phyloP scores from a whole-genome alignment of 2,888 invertebrate genomes.

The Bembecia ichneumoniformis region DNA sequence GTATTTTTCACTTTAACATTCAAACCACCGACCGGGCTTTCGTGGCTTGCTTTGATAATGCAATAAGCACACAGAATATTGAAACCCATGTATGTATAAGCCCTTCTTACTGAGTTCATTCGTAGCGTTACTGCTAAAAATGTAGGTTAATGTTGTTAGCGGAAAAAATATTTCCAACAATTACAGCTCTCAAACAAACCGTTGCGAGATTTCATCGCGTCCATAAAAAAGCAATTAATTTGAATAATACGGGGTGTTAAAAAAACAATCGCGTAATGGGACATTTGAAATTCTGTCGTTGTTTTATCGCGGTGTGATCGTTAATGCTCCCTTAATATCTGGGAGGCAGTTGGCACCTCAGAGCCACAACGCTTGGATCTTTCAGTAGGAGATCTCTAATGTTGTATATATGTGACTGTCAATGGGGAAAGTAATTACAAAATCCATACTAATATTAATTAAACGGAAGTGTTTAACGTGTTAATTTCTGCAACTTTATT shows the following conservation, averaged over 20 bases:
- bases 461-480: no score
- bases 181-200: conserved; percentile 9
- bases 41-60: not conserved
- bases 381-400: not conserved
- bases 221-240: conserved; percentile 61
- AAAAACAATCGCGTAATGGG: conserved; percentile 33
- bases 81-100: not conserved
- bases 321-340: conserved; percentile 52
- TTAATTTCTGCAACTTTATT: no score
- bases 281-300: conserved; percentile 50
- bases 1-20: not conserved
- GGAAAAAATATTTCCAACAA: not conserved
- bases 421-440: no score
- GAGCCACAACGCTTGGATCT: conserved; percentile 1
- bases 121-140: not conserved
- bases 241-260: conserved; percentile 37
- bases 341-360: conserved; percentile 39
- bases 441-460: no score
- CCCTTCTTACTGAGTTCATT: not conserved
- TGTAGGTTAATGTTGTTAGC: not conserved
- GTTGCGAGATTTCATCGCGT: conserved; percentile 23
- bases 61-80: not conserved
- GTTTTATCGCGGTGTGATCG: conserved; percentile 39
- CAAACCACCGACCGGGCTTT: no score
- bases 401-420: no score